Evolutionary conservation across 2,113 vertebrate genomes (phyloP), one percentile per base, ranked within the genome.

Genomic region (Nanorana parkeri): DNA sequence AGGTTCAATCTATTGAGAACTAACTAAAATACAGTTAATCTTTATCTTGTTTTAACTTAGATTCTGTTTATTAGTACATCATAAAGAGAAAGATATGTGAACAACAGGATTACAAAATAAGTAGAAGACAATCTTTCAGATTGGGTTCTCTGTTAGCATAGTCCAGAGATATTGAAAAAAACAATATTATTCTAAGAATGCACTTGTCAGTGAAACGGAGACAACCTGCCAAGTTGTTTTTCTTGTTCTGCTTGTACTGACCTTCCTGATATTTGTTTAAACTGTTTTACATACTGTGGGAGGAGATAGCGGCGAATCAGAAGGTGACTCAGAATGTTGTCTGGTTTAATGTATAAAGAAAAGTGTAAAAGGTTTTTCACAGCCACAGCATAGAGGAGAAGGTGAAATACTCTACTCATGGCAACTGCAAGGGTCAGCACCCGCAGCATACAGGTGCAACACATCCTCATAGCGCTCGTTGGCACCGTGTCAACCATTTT

Each of bases 221-320:
- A 32, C 28, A n/a, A 20, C 11, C 16, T 32, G 8, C 20, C 13
- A 10, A 47, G 69, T 66, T 66, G 80, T 81, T 58, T 81, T 66
- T 64, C 80, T 81, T 67, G 69, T 76, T 82, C 63, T 82, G 36
- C 72, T 68, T 5, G 10, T 19, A 52, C 20, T 68, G 63, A 72
- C 29, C 55, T 72, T 72, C 36, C 54, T 60, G 23, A 36, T 68
- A 13, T 60, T 66, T 67, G 29, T 68, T 29, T 55, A 75, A 21
- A 41, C 21, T 68, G n/a, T 24, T 76, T 75, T 82, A 23, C 72
- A 82, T 66, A 58, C 47, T 68, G 72, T 52, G 68, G 80, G 80
- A 75, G 71, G 80, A 68, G 80, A 76, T 32, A 68, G 29, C 19
- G 17, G 60, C 3, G 21, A 81, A 64, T 29, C 28, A 19, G 29